Evolutionary conservation across 2,888 invertebrate species (phyloP).

Genomic region (Oligia latruncula): DNA sequence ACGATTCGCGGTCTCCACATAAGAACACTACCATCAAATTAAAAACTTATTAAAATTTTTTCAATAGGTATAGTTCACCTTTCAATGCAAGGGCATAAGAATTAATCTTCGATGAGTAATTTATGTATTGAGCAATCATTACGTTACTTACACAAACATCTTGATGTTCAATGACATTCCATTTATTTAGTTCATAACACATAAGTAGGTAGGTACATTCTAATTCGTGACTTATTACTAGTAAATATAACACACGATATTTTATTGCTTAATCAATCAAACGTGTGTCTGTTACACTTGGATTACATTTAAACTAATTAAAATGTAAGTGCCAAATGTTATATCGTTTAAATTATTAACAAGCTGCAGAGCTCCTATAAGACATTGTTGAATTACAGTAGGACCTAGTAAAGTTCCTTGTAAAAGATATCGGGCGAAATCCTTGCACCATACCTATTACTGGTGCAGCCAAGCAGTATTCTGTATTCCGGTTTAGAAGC

Average conservation of each 20-base stretch:
- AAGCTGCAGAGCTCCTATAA: not conserved
- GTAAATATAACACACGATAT: constrained; percentile 57
- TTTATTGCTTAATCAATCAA: constrained; percentile 74
- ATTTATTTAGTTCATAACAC: constrained; percentile 41
- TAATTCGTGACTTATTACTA: constrained; percentile 76
- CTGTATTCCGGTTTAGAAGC: not conserved
- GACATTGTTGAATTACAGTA: not conserved
- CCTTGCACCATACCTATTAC: not conserved
- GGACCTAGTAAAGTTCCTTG: not conserved
- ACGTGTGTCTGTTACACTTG: constrained; percentile 40
- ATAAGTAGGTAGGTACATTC: constrained; percentile 62
- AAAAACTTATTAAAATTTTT: not conserved
- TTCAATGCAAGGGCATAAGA: not conserved
- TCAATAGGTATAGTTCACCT: not conserved
- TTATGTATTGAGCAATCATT: not conserved
- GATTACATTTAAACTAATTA: constrained; percentile 45
- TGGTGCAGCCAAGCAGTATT: not conserved
- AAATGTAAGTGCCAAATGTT: not conserved
- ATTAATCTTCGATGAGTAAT: constrained; percentile 22
- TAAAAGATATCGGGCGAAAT: not conserved
- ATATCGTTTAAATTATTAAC: not conserved
- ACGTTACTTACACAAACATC: constrained; percentile 10
- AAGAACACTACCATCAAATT: no score
- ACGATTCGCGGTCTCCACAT: no score
- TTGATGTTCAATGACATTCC: constrained; percentile 66